phyloP scores from a whole-genome alignment of 1,140 invertebrate genomes.

The Zelostemma sp. region DNA sequence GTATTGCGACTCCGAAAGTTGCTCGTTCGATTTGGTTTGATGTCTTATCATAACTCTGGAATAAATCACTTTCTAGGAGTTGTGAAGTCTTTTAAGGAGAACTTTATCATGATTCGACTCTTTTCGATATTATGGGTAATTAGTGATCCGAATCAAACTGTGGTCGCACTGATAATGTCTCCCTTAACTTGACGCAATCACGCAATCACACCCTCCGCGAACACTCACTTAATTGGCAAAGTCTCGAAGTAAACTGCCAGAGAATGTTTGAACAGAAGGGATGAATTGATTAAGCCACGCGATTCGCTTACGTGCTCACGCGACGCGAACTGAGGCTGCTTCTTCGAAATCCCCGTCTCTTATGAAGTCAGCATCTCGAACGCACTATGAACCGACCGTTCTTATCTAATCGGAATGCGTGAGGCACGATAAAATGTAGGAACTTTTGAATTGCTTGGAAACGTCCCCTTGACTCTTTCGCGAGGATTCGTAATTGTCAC shows the following conservation, averaged over 20 bases:
- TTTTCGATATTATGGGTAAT: neutral
- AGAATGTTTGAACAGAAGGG: neutral
- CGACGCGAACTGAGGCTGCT: slow-evolving; percentile 59
- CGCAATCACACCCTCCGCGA: slow-evolving; percentile 11
- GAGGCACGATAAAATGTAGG: slow-evolving; percentile 51
- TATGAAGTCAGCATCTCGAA: slow-evolving; percentile 63
- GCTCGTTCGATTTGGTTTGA: neutral
- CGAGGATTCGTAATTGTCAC: neutral
- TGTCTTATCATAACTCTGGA: slow-evolving; percentile 20
- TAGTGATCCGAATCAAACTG: neutral
- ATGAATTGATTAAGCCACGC: slow-evolving; percentile 9
- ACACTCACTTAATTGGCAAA: slow-evolving; percentile 8
- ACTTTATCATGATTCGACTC: neutral
- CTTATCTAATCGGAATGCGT: slow-evolving; percentile 67
- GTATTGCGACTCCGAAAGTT: slow-evolving; percentile 18
- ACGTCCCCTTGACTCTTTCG: slow-evolving; percentile 19
- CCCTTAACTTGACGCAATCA: slow-evolving; percentile 2
- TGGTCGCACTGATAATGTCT: slow-evolving; percentile 5
- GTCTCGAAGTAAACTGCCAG: slow-evolving; percentile 6
- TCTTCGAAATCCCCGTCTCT: slow-evolving; percentile 59
- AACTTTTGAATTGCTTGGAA: slow-evolving; percentile 29
- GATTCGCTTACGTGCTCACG: slow-evolving; percentile 47
- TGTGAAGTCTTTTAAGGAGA: neutral
- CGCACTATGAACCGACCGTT: slow-evolving; percentile 67
- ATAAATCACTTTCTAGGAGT: neutral